These are phyloP conservation scores for Sinocyclocheilus anshuiensis DNA, from an alignment of 2,113 vertebrate species.

Conservation along the genomic window DNA sequence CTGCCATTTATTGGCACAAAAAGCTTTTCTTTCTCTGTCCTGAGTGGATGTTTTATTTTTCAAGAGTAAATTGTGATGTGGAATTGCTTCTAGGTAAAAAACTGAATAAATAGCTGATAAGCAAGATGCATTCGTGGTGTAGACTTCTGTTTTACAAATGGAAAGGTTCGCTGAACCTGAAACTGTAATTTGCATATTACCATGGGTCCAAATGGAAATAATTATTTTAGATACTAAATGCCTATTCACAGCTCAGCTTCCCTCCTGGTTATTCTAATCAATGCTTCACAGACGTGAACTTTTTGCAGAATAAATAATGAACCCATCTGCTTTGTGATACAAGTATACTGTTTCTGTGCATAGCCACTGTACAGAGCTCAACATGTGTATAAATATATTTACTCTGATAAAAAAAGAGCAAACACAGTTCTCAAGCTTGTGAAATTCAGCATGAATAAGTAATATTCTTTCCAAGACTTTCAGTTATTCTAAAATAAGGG, in stretches of 20 bases:
- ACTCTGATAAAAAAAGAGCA: not conserved
- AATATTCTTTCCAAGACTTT: not conserved
- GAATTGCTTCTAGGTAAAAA: slow-evolving; percentile 27
- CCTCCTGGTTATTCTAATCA: slow-evolving; percentile 43
- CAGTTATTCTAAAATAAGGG: slow-evolving; percentile 12
- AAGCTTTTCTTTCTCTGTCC: slow-evolving; percentile 24
- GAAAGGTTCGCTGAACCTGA: slow-evolving; percentile 42
- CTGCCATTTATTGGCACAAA: slow-evolving; percentile 39
- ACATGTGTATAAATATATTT: slow-evolving; percentile 24
- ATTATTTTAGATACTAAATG: slow-evolving; percentile 43
- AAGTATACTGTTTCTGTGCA: not conserved
- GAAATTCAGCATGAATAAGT: not conserved
- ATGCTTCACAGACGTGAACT: slow-evolving; percentile 27
- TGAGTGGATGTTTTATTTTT: slow-evolving; percentile 34
- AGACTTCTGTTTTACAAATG: slow-evolving; percentile 38
- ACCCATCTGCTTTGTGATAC: not conserved
- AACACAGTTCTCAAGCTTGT: not conserved
- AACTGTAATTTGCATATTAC: slow-evolving; percentile 50
- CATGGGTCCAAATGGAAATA: slow-evolving; percentile 43
- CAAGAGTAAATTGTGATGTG: slow-evolving; percentile 29
- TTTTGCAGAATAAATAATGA: slow-evolving; percentile 39
- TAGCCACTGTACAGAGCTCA: not conserved
- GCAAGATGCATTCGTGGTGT: slow-evolving; percentile 28
- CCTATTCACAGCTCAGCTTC: slow-evolving; percentile 20
- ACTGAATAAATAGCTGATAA: slow-evolving; percentile 47